Percentiles rank a stretch among this genome's conserved stretches.
Conservation (phyloP, 1,140 invertebrate species). For the Penaeus indicus region DNA sequence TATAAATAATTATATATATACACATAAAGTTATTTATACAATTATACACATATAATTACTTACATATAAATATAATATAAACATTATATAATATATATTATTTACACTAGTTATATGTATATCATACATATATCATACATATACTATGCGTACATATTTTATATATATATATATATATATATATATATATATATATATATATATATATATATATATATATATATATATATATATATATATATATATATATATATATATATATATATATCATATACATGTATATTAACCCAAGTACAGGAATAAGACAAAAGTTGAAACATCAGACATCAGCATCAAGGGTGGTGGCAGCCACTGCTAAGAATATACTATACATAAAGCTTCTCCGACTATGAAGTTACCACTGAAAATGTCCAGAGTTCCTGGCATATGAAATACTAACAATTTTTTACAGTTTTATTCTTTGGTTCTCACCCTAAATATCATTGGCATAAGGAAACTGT, state of each 20-base stretch:
- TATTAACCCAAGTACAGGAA: no score
- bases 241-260: constrained; percentile 2
- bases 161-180: constrained; percentile 2
- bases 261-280: not conserved
- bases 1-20: no score
- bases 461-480: constrained; percentile 36
- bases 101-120: no score
- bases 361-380: constrained; percentile 42
- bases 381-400: constrained; percentile 26
- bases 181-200: not conserved
- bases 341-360: not conserved
- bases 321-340: not conserved
- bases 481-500: constrained; percentile 13
- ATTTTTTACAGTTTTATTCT: constrained; percentile 24
- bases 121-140: not conserved
- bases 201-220: constrained; percentile 9
- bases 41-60: no score
- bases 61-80: no score
- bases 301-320: not conserved
- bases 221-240: not conserved
- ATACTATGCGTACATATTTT: not conserved
- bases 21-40: no score
- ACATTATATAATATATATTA: no score
- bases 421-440: constrained; percentile 32
- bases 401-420: not conserved